Percentiles rank a stretch among this genome's conserved stretches.
phyloP scores from a whole-genome alignment of 2,113 vertebrate genomes.

The Rattus rattus region DNA sequence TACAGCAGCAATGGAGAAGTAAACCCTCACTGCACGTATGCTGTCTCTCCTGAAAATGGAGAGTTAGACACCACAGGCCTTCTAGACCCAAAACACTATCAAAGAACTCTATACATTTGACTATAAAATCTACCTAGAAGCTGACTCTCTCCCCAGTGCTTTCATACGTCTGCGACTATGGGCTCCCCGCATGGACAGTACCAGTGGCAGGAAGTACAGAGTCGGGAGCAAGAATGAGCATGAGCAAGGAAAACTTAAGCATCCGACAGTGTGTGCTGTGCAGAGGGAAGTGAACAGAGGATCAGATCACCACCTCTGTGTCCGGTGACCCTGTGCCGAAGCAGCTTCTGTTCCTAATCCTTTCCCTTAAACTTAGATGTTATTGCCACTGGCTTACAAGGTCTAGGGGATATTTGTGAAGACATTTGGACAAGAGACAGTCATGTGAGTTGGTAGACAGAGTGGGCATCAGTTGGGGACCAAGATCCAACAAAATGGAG shows the following conservation, averaged over 20 bases:
- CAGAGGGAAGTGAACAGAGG: neutral
- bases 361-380: neutral
- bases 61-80: neutral
- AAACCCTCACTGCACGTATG: neutral
- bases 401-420: neutral
- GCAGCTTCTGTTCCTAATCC: neutral
- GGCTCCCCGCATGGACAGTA: neutral
- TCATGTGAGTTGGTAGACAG: neutral
- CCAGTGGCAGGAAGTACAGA: neutral
- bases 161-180: neutral
- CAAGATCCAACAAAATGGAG: neutral
- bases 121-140: slow-evolving; percentile 19
- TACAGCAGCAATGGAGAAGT: neutral
- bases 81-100: slow-evolving; percentile 32
- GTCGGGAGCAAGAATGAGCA: neutral
- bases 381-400: neutral
- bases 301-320: neutral
- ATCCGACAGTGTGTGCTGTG: neutral
- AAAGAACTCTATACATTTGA: neutral
- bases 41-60: neutral
- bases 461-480: neutral
- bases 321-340: neutral
- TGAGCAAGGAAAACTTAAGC: neutral
- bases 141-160: neutral
- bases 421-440: neutral